Evolutionary conservation across 2,888 invertebrate species (phyloP), one percentile per base, ranked within the genome.

Genomic region (Thereva nobilitata): DNA sequence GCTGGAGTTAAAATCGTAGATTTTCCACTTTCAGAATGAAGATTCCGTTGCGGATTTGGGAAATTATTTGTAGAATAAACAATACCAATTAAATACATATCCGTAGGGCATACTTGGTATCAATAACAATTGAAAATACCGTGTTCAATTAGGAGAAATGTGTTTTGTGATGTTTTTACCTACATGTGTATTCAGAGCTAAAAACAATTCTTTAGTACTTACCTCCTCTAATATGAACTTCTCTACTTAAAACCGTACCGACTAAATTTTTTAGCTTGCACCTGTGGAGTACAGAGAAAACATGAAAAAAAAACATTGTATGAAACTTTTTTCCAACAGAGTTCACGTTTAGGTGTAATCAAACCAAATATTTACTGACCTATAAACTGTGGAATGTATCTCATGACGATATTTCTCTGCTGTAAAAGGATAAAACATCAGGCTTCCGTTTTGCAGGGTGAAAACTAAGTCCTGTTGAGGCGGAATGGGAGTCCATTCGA

Each of bases 181-280:
- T n/a, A 2, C 23, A 23, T 23, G 23, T 23, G 23, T 23, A 23
- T 23, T 23, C 23, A 23, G 23, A 23, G 23, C 23, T 4, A 10
- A 5, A 47, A 47, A n/a, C 6, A 47, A 23, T 23, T 23, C n/a
- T n/a, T 23, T 23, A 61, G 23, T 72, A 82, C 86, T 86, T 83
- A 96, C 96, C 94, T 76, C 94, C 94, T 81, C 92, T 89, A 67
- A 95, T 89, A 77, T 91, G 90, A 73, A 95, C 90, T 78, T 91
- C 92, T 73, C 92, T 87, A 74, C 95, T 94, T 74, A 95, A 85
- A 59, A 95, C 86, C 64, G 86, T 85, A 44, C 92, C 92, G 68
- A 91, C 88, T 71, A 86, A 81, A 80, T 91, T 92, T 73, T 84
- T 83, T 54, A 89, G 84, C 72, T 85, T 83, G 76, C 86, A 85